These are phyloP conservation scores for Ficedula albicollis DNA, from an alignment of 2,797 vertebrate genomes.

Conservation along the genomic window DNA sequence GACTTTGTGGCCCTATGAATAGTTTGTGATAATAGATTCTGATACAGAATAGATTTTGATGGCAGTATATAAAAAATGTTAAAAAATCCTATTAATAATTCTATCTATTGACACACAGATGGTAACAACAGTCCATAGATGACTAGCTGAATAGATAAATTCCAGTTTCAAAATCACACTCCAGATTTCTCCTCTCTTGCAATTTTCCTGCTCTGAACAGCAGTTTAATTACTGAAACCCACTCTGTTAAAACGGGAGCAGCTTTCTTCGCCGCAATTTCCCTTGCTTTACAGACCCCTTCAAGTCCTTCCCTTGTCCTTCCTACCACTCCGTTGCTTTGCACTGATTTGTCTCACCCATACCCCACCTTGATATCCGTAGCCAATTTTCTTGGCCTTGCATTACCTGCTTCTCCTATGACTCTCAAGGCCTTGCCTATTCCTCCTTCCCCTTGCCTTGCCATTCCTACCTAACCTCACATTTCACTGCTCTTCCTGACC, in stretches of 20 bases:
- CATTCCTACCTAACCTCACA: not conserved
- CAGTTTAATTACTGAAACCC: not conserved
- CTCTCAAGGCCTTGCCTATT: not conserved
- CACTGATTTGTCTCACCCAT: not conserved
- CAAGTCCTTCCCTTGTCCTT: not conserved
- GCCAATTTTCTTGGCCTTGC: not conserved
- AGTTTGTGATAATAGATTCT: not conserved
- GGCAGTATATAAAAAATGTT: not conserved
- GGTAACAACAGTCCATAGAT: not conserved
- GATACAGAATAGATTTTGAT: not conserved
- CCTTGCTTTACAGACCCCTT: not conserved
- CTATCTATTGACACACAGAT: not conserved
- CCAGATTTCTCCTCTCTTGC: not conserved
- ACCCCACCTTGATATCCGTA: not conserved
- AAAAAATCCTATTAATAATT: not conserved
- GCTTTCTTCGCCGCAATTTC: not conserved
- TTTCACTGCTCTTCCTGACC: not conserved
- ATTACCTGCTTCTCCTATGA: not conserved
- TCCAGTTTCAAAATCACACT: not conserved
- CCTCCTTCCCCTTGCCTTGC: not conserved
- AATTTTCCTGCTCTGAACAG: not conserved
- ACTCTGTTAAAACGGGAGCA: not conserved
- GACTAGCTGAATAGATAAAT: not conserved
- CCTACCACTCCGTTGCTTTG: not conserved
- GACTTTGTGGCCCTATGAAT: not conserved